phyloP scores from a whole-genome alignment of 2,888 invertebrate genomes.

The Tenthredo notha region DNA sequence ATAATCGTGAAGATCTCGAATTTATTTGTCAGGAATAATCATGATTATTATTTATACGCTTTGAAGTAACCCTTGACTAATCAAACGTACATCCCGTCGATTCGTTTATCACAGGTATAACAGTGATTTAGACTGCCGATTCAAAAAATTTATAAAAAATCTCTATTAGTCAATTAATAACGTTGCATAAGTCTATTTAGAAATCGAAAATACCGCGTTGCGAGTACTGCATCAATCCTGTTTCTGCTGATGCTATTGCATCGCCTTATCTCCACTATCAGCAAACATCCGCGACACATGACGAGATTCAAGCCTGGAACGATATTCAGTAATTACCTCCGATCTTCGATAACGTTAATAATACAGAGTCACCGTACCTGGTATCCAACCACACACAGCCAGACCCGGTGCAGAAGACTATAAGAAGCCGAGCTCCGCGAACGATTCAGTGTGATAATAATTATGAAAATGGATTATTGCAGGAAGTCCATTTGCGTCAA shows the following conservation, averaged over 20 bases:
- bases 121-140: constrained; percentile 47
- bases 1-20: constrained; percentile 46
- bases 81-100: constrained; percentile 19
- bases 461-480: constrained; percentile 34
- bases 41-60: constrained; percentile 53
- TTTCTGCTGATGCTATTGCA: background rate
- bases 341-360: background rate
- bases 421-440: background rate
- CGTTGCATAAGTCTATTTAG: background rate
- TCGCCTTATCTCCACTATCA: background rate
- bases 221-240: background rate
- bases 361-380: background rate
- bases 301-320: background rate
- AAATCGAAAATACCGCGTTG: background rate
- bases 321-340: background rate
- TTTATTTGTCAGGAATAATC: constrained; percentile 53
- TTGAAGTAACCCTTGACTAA: constrained; percentile 45
- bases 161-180: constrained; percentile 15
- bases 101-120: constrained; percentile 25
- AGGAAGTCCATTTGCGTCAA: constrained; percentile 47
- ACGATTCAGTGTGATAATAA: background rate
- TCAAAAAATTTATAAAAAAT: background rate
- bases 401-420: background rate
- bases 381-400: background rate
- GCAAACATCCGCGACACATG: constrained; percentile 9